Base-by-base conservation (phyloP, 1,140 invertebrate genomes). In the Zaprionus ghesquierei region DNA sequence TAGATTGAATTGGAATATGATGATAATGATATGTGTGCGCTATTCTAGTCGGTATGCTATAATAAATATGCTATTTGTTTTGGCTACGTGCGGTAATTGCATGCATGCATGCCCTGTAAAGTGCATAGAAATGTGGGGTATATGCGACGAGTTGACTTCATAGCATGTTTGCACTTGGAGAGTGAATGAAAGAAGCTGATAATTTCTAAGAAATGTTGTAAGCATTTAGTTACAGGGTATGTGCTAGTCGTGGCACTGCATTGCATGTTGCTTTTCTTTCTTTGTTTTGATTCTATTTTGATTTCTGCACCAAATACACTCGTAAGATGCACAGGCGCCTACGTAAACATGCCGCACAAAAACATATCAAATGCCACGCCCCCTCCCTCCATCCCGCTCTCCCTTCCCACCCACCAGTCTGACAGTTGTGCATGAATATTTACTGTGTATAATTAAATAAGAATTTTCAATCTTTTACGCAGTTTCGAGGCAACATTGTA, bases 401-500 rank as follows among this genome's bases (percentile, higher is more conserved):
- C n/a, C n/a, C n/a, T n/a, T n/a, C n/a, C n/a, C n/a, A n/a, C n/a
- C 8, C 18, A 12, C 18, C 4, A 10, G 15, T 22, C 33, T 10
- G 10, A 12, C 18, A 46, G 18, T 5, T 54, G 13, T 29, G 49
- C 25, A 18, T 62, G 31, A 51, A n/a, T 51, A 38, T 63, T 54
- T 29, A 63, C 50, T 44, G 50, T 54, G 35, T 63, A 63, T 44
- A 63, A 63, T 63, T 63, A 63, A 63, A 63, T 54, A 35, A 61
- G 81, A 80, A 64, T 85, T 59, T 73, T 35, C 76, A 84, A 80
- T 74, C 68, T 80, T 86, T 68, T 81, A 74, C 81, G 69, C 81
- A 84, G 74, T 85, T 86, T 84, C 54, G 65, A 35, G 41, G 49
- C 77, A 75, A 85, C 81, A 71, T 60, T 85, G 81, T 85, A 85